Evolutionary conservation across 1,140 invertebrate genomes (phyloP), one percentile per base, ranked within the genome.

Genomic region (Caenorhabditis tropicalis): DNA sequence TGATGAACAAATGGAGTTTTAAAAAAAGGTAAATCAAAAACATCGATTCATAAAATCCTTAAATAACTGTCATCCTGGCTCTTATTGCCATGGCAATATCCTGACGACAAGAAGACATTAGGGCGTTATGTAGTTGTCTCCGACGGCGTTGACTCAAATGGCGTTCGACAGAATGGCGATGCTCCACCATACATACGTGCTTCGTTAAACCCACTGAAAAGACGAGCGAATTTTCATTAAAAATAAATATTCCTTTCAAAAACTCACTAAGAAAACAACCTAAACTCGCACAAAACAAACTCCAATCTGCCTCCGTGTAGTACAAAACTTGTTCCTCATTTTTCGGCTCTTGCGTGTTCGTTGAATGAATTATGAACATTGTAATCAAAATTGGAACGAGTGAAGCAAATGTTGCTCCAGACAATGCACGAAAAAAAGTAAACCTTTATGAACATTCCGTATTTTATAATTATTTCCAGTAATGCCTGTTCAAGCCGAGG

Each of bases 401-500:
- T 21, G 36, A 49, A 31, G 12, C 9, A 31, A 51, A n/a, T 7
- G 82, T 60, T 46, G 82, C 36, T 15, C 43, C 43, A n/a, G 43
- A 49, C 7, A 82, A 46, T 33, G 33, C 56, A 31, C 82, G 19
- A 27, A 60, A 46, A 5, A 60, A n/a, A n/a, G n/a, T n/a, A n/a
- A n/a, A n/a, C n/a, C n/a, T n/a, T n/a, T n/a, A n/a, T n/a, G n/a
- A n/a, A n/a, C n/a, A n/a, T n/a, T n/a, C n/a, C n/a, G n/a, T n/a
- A n/a, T n/a, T n/a, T n/a, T n/a, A n/a, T n/a, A n/a, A n/a, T 81
- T 60, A n/a, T 29, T 83, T 83, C 39, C 74, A 84, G 83, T 60
- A 60, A 85, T 85, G 84, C 84, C 84, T 29, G 49, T 81, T 33
- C 65, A 87, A 49, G 81, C 87, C 48, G 85, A 87, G 81, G 86